Base-by-base conservation (phyloP, 2,113 vertebrate species). In the Neogale vison region DNA sequence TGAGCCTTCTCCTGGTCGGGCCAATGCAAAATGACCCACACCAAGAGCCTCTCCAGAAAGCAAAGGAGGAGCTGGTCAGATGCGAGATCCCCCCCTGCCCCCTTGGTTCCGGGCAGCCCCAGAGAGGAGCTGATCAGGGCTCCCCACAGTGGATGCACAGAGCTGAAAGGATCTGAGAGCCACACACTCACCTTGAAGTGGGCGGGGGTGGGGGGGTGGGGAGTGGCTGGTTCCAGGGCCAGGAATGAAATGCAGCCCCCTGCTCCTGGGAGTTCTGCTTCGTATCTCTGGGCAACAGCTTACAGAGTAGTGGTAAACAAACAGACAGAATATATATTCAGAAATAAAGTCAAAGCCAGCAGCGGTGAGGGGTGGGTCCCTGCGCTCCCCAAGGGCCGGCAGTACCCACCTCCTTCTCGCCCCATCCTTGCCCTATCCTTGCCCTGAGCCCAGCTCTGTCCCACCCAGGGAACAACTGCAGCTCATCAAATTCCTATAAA, bases 381-480 rank as follows among this genome's bases (percentile, higher is more conserved):
- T 7, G 0, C 1, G 6, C 39, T 15, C 8, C 45, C n/a, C 57
- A 6, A 13, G 0, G 29, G 47, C 1, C 0, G 0, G 18, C 18
- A 24, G 13, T n/a, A 21, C n/a, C 42, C 81, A 8, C 29, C 6
- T 6, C n/a, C 71, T 34, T 1, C 21, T 9, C 45, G 26, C 42
- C 3, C 57, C 3, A 1, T 1, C 13, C 82, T 4, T 0, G 6
- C 55, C 57, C 31, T 17, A 1, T 1, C 13, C 82, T 4, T 0
- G 6, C 55, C 57, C 31, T 17, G 7, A 34, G 76, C 84, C 0
- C 0, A 0, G 4, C 4, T 34, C 14, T 4, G 14, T 9, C 7
- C 47, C 39, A 5, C 24, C 79, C 55, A 17, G 6, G 12, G 12
- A 29, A 34, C 4, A 45, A 2, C 1, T 3, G 18, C 7, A 0